Conservation (phyloP, 2,113 vertebrate genomes). For the Jacana jacana region DNA sequence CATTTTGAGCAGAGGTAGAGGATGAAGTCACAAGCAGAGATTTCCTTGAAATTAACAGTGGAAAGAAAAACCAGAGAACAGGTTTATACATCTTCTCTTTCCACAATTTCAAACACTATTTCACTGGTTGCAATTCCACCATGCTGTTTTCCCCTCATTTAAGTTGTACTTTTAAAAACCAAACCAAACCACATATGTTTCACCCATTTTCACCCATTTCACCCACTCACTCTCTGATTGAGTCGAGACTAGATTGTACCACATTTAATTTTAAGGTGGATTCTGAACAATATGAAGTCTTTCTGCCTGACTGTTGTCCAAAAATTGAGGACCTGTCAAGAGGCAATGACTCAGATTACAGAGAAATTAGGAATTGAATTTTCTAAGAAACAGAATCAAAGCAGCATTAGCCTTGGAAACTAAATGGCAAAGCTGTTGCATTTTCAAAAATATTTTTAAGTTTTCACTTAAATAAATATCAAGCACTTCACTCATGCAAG, state of each 20-base stretch:
- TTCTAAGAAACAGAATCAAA: not conserved
- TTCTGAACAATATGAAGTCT: not conserved
- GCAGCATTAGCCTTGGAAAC: not conserved
- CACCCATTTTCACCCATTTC: too few relatives aligned
- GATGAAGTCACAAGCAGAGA: not conserved
- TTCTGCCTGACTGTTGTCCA: not conserved
- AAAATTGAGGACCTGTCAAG: not conserved
- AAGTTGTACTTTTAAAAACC: not conserved
- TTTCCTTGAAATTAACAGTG: not conserved
- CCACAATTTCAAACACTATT: not conserved
- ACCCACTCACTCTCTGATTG: not conserved
- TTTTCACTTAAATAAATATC: conserved; percentile 38
- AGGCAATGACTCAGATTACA: not conserved
- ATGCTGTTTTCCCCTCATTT: not conserved
- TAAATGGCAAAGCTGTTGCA: not conserved
- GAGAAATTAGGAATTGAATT: not conserved
- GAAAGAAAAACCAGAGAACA: not conserved
- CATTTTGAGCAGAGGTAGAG: not conserved
- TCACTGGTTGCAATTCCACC: not conserved
- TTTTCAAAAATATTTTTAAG: not conserved
- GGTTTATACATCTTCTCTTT: not conserved
- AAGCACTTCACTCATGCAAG: not conserved
- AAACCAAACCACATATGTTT: not conserved
- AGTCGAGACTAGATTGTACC: not conserved
- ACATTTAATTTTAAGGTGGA: not conserved